Evolutionary conservation across 2,888 invertebrate species (phyloP).

Genomic region (Fissipunctia ypsillon): DNA sequence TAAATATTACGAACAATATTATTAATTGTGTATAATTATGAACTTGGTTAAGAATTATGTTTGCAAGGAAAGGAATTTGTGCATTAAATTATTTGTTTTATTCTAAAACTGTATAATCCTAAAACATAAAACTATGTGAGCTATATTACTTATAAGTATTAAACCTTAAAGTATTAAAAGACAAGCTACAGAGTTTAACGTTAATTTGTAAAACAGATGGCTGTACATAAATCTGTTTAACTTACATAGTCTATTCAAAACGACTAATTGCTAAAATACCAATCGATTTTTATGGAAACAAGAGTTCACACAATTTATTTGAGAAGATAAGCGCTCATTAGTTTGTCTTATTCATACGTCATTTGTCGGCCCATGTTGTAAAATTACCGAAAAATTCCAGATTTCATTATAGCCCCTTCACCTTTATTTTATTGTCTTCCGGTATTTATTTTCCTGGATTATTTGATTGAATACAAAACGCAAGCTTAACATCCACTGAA

Average conservation of each 20-base stretch:
- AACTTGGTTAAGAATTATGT: slow-evolving; percentile 33
- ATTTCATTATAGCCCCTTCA: background rate
- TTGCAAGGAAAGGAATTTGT: slow-evolving; percentile 22
- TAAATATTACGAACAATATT: slow-evolving; percentile 43
- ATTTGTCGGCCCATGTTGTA: background rate
- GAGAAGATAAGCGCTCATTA: background rate
- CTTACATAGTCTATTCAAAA: background rate
- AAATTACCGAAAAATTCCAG: background rate
- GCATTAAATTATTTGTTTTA: slow-evolving; percentile 13
- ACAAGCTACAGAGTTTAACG: background rate
- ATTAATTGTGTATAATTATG: slow-evolving; percentile 54
- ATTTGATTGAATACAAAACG: background rate
- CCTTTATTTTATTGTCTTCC: too few relatives aligned
- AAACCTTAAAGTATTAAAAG: background rate
- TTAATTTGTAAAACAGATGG: background rate
- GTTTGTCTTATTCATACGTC: slow-evolving; percentile 1
- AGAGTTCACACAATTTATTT: background rate
- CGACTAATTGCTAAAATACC: background rate
- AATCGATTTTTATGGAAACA: background rate
- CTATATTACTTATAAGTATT: background rate
- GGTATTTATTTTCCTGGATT: background rate
- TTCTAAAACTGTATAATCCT: slow-evolving; percentile 23
- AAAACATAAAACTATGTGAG: background rate
- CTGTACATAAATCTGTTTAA: background rate
- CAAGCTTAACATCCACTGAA: background rate